Evolutionary conservation across 2,797 vertebrate genomes (phyloP).

Genomic region (Hemitrygon akajei): DNA sequence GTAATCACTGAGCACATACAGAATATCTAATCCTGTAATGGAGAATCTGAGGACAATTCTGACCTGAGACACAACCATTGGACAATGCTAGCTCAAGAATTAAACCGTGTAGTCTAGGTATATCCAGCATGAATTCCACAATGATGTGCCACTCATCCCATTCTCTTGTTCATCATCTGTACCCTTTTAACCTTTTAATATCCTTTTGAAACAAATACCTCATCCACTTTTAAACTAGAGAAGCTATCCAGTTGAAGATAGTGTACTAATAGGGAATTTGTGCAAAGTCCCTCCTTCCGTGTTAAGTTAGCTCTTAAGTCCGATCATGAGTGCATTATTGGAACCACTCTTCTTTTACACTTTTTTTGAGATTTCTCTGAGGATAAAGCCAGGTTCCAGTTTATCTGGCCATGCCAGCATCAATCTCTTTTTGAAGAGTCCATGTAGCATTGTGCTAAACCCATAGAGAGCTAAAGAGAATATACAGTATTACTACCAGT

Average conservation of each 20-base stretch:
- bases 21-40: not conserved
- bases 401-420: not conserved
- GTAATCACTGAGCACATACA: not conserved
- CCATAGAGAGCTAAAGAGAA: not conserved
- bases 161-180: not conserved
- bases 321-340: not conserved
- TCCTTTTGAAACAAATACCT: not conserved
- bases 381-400: not conserved
- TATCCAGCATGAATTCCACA: not conserved
- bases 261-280: not conserved
- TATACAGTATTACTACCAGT: not conserved
- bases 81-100: not conserved
- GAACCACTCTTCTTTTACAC: not conserved
- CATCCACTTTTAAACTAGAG: not conserved
- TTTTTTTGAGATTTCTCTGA: not conserved
- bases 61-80: not conserved
- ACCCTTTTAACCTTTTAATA: not conserved
- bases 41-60: not conserved
- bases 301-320: not conserved
- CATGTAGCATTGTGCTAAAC: not conserved
- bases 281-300: not conserved
- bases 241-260: not conserved
- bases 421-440: not conserved
- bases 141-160: not conserved
- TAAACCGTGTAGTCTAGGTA: not conserved